Base-by-base conservation (phyloP, 1,140 invertebrate genomes). In the Habropoda laboriosa region DNA sequence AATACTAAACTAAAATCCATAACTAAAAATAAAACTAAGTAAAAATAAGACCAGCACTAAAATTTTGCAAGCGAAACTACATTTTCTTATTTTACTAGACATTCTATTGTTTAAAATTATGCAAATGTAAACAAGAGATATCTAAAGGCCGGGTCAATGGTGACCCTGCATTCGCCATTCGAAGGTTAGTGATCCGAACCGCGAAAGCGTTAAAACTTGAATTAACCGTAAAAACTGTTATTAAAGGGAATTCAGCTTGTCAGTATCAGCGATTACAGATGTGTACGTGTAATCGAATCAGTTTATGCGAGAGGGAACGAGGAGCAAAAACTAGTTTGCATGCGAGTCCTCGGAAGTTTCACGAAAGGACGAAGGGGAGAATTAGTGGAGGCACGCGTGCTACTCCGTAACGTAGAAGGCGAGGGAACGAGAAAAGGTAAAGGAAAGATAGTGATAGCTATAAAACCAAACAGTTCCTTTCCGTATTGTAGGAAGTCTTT, bases 321-420 rank as follows among this genome's bases (percentile, higher is more conserved):
- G 71, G 55, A 70, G 78, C 82, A 86, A 89, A 88, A 89, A 90
- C 80, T 13, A 24, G 86, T 86, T 83, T 89, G 86, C 89, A 88
- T 90, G 89, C 89, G 63, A 90, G 75, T 67, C 27, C 71, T 61
- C 42, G 73, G 73, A 64, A 53, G 57, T 77, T 42, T 80, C 53
- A 60, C 24, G 38, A 70, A 21, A 30, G 61, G 35, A 12, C 71
- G 35, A 63, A 55, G 42, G 35, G 57, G 51, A 40, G 47, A 60
- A 38, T 8, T 68, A 32, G 60, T 55, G 35, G 57, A 80, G 55
- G 79, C 63, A 81, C 87, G 89, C 88, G 87, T 89, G 89, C 89
- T 82, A 75, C 49, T 85, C 87, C 82, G 88, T 83, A 76, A 87
- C 83, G 53, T 38, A 60, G 80, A 40, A 51, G 42, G 24, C n/a